These are phyloP conservation scores for Amblyjoppa proteus DNA, from an alignment of 2,888 invertebrate genomes.

Conservation along the genomic window DNA sequence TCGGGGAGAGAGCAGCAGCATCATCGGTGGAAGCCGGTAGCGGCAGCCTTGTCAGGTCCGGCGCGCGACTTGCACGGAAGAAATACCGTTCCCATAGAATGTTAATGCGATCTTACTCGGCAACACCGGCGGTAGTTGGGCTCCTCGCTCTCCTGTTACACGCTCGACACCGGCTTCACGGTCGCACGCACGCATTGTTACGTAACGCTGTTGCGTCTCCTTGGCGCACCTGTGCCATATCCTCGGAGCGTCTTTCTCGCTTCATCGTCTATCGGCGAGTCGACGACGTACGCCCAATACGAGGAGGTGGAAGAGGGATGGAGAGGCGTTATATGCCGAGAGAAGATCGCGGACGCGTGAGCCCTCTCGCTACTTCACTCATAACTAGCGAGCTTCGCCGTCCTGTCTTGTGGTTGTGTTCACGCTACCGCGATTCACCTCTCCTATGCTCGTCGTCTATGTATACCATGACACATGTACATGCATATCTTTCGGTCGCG, in stretches of 20 bases:
- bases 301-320: conserved; percentile 2
- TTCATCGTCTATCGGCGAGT: conserved; percentile 12
- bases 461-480: not conserved
- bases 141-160: conserved; percentile 64
- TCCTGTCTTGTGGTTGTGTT: conserved; percentile 33
- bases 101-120: conserved; percentile 82
- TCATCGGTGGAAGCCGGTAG: conserved; percentile 69
- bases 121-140: conserved; percentile 66
- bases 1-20: conserved; percentile 56
- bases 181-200: conserved; percentile 77
- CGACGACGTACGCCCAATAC: not conserved
- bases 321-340: conserved; percentile 14
- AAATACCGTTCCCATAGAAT: conserved; percentile 84
- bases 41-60: conserved; percentile 76
- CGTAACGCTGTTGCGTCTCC: conserved; percentile 72
- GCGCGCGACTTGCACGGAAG: conserved; percentile 75
- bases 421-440: conserved; percentile 26
- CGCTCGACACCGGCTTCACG: conserved; percentile 62
- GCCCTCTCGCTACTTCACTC: conserved; percentile 18
- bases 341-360: conserved; percentile 24
- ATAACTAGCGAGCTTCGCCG: conserved; percentile 38
- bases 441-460: not conserved
- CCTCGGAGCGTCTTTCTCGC: conserved; percentile 25
- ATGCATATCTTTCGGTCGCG: conserved; percentile 32
- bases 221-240: conserved; percentile 39